Conservation (phyloP, 2,797 vertebrate species). For the Microtus obscurus region DNA sequence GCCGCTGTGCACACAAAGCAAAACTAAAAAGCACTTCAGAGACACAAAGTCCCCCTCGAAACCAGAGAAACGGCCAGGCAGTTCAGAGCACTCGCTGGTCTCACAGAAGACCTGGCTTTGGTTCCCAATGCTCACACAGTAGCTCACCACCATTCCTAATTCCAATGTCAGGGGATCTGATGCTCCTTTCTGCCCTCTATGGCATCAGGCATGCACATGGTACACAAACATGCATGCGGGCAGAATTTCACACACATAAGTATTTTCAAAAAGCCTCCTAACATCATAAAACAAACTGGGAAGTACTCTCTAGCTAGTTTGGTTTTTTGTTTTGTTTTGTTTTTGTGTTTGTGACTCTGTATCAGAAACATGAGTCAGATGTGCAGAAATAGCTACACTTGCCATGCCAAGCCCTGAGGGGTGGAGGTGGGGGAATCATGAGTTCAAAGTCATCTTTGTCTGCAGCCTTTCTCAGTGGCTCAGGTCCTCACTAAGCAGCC, state of each 20-base stretch:
- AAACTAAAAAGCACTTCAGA: not conserved
- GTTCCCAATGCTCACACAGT: not conserved
- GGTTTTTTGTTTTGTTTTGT: not conserved
- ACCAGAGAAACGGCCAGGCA: not conserved
- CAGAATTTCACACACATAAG: not conserved
- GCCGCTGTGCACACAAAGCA: not conserved
- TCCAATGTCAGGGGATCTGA: not conserved
- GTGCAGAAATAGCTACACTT: not conserved
- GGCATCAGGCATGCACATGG: not conserved
- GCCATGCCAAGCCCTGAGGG: not conserved
- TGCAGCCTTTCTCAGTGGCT: not conserved
- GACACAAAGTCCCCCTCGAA: not conserved
- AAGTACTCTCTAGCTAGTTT: not conserved
- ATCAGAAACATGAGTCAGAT: not conserved
- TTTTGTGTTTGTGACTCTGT: not conserved
- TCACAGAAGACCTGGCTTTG: not conserved
- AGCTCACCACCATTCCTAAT: not conserved
- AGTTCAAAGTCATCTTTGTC: not conserved
- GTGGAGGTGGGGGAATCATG: not conserved
- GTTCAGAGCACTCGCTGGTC: not conserved
- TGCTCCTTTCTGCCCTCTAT: not conserved
- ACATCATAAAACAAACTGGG: not conserved
- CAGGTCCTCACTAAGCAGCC: not conserved
- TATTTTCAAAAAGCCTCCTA: not conserved
- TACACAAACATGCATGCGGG: not conserved